These are phyloP conservation scores for Engraulis encrasicolus DNA, from an alignment of 2,113 vertebrate species.

Conservation along the genomic window DNA sequence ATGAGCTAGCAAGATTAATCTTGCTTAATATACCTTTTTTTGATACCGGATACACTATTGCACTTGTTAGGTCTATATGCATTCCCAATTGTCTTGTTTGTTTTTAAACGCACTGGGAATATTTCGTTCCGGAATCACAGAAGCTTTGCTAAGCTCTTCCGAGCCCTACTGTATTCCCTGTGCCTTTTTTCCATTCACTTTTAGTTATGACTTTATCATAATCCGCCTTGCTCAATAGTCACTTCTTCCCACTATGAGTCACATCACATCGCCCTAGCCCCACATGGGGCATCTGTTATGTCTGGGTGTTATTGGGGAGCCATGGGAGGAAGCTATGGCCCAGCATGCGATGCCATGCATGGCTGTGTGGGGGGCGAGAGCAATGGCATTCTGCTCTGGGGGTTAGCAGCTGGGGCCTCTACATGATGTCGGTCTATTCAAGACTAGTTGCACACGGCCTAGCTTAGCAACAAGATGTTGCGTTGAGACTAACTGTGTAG, in stretches of 20 bases:
- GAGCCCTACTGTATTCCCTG: background rate
- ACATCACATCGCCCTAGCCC: conserved; percentile 50
- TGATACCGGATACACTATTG: background rate
- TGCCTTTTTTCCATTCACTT: conserved; percentile 52
- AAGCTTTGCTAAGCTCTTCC: background rate
- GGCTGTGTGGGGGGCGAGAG: conserved; percentile 40
- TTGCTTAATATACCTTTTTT: background rate
- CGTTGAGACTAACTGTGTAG: conserved; percentile 18
- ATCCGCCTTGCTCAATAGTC: conserved; percentile 57
- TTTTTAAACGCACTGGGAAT: background rate
- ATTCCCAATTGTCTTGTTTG: background rate
- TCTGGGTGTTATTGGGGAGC: conserved; percentile 49
- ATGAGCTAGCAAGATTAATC: background rate
- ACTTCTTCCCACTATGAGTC: conserved; percentile 57
- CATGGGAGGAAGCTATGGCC: conserved; percentile 36
- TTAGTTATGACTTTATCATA: conserved; percentile 30
- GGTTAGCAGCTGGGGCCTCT: conserved; percentile 42
- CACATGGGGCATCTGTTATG: conserved; percentile 56
- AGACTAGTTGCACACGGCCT: conserved; percentile 11
- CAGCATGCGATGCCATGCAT: conserved; percentile 18
- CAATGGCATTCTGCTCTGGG: conserved; percentile 37
- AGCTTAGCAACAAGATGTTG: conserved; percentile 26
- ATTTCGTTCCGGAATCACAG: background rate
- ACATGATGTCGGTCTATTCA: conserved; percentile 31
- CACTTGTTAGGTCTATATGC: background rate